Base-by-base conservation (phyloP, 2,113 vertebrate genomes). In the Rattus rattus region DNA sequence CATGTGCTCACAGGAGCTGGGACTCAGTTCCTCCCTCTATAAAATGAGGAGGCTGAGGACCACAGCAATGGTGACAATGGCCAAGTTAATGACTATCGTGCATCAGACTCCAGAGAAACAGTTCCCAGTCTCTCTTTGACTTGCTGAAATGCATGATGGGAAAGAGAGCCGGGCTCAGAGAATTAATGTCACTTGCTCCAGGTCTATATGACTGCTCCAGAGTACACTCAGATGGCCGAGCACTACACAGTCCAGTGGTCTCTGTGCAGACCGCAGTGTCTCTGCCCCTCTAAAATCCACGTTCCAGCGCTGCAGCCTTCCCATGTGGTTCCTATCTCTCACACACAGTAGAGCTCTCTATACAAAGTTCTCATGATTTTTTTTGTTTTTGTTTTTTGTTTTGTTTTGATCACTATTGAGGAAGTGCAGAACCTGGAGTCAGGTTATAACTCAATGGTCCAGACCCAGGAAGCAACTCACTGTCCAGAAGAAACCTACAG, bases 31-130 rank as follows among this genome's bases (percentile, higher is more conserved):
- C 90, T 70, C 52, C 43, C 83, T 81, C 70, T 2, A 22, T n/a
- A 63, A 49, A 47, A 90, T 6, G 22, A 91, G 56, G 39, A 56
- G 33, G 19, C 17, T 1, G 73, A n/a, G 24, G 49, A 47, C 0
- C 36, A 81, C 0, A 22, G 3, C 0, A 0, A 26, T 1, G 7
- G 56, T 10, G 28, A 56, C 84, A 39, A 7, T 0, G 7, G 17
- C 8, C 67, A 69, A 9, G 20, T 17, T 61, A 19, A 36, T 2
- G 19, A 39, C 5, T 0, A 2, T 39, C 0, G 13, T 26, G 33
- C 14, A 59, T 91, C 69, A 49, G 54, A 4, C 22, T 47, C 63
- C 3, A 81, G n/a, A 72, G 7, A 75, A 72, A 73, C 0, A 56
- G n/a, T 81, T 65, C 52, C 43, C 2, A 11, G 47, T 49, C 14